These are phyloP conservation scores for Xestia xanthographa DNA, from an alignment of 2,888 invertebrate species.

Conservation along the genomic window DNA sequence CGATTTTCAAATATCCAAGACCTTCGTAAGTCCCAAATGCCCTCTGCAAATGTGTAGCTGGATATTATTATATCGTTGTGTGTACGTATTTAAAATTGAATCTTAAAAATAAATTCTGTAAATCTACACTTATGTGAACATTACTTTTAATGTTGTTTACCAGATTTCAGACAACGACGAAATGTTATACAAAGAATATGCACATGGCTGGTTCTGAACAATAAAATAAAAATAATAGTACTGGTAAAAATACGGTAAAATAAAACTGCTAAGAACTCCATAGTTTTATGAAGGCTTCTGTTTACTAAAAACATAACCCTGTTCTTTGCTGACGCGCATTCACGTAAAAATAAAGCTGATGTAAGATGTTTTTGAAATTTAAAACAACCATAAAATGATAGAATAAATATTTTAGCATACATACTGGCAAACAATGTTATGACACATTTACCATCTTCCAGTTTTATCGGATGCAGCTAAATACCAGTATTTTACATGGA, in stretches of 20 bases:
- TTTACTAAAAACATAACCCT: neutral
- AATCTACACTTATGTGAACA: neutral
- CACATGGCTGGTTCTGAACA: neutral
- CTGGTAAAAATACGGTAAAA: neutral
- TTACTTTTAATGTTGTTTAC: conserved; percentile 37
- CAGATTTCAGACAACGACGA: neutral
- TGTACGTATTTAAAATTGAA: neutral
- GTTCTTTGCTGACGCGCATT: neutral
- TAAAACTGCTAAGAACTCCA: neutral
- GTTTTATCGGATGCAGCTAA: no score
- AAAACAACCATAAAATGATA: neutral
- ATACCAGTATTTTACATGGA: no score
- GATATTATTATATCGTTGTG: neutral
- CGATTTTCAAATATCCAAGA: no score
- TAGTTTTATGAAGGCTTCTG: neutral
- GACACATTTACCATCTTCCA: no score
- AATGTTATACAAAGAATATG: neutral
- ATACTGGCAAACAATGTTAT: neutral
- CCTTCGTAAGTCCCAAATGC: no score
- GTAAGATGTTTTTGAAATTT: neutral
- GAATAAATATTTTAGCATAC: neutral
- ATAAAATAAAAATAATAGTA: conserved; percentile 3
- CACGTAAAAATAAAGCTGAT: neutral
- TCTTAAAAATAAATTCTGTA: neutral
- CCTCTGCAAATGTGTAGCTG: neutral